Evolutionary conservation across 2,797 vertebrate species (phyloP).

Genomic region (Sarcophilus harrisii): DNA sequence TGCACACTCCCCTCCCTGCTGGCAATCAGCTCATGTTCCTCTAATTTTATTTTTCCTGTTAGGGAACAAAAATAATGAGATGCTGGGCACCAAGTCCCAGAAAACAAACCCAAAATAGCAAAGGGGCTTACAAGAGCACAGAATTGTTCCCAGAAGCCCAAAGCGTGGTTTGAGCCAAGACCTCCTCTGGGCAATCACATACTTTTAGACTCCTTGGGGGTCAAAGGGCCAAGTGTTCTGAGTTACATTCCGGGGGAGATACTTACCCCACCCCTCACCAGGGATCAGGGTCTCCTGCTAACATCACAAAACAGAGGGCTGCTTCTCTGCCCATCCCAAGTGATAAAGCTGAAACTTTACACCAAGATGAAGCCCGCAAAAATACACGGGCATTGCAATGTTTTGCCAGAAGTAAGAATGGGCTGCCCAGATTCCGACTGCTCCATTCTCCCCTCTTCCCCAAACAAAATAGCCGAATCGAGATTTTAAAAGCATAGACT

Average conservation of each 20-base stretch:
- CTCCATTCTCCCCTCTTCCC: neutral
- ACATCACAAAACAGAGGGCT: neutral
- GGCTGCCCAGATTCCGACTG: neutral
- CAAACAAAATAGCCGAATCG: neutral
- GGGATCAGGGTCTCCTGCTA: neutral
- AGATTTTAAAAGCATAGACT: neutral
- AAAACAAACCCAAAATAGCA: conserved; percentile 64
- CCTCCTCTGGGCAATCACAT: neutral
- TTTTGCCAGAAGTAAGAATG: neutral
- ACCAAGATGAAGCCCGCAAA: neutral
- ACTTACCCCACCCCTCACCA: neutral
- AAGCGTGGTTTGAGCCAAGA: neutral
- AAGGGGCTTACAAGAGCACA: neutral
- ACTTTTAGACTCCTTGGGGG: neutral
- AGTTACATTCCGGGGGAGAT: neutral
- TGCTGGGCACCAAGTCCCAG: conserved; percentile 69
- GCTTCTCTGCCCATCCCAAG: neutral
- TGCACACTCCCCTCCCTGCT: neutral
- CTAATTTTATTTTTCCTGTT: conserved; percentile 70
- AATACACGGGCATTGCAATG: neutral
- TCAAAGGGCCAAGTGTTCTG: neutral
- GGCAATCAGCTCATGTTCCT: conserved; percentile 60
- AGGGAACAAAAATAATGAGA: conserved; percentile 82
- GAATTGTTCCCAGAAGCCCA: neutral
- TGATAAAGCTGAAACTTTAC: neutral